Base-by-base conservation (phyloP, 1,140 invertebrate genomes). In the Choristoneura fumiferana region DNA sequence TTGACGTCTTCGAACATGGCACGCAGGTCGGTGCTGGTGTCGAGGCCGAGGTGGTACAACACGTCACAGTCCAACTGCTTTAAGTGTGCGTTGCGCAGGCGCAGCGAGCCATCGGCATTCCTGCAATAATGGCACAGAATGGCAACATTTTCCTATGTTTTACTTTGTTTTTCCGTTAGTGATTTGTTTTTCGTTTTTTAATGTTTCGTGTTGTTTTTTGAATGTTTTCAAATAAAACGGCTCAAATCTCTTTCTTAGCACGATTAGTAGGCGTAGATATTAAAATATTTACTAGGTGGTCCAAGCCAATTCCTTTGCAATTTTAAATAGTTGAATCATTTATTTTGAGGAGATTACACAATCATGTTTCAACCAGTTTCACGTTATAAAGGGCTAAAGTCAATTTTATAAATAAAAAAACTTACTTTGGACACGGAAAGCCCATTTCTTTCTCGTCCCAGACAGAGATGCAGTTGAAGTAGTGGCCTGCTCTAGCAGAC, bases 1-100 rank as follows among this genome's bases (percentile, higher is more conserved):
- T 84, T 87, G 3, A 84, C 74, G 57, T 87, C 84, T 22, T 77
- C 77, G 57, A 84, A 84, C 70, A 82, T 62, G 0, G 65, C 70
- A 0, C 57, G 62, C 4, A 85, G 55, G 43, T 85, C 73, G 52
- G 12, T n/a, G 17, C 15, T 8, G 17, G 54, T 18, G 36, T 56
- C 54, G 14, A 56, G n/a, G 35, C 54, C 54, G 9, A 56, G 18
- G 18, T 56, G 37, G 54, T 56, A 56, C 12, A 39, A n/a, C 35
- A 56, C 14, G 54, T 56, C 36, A 1, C 15, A 9, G 9, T 56
- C 18, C 17, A 56, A 36, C 14, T n/a, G n/a, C 4, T 4, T 6
- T 9, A 55, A 35, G 36, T 38, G 34, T 9, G 29, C 12, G 6
- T 55, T 55, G 15, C 36, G 54, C 17, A 54, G 10, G 6, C 15